phyloP scores from a whole-genome alignment of 2,113 vertebrate species.

The Albula glossodonta region DNA sequence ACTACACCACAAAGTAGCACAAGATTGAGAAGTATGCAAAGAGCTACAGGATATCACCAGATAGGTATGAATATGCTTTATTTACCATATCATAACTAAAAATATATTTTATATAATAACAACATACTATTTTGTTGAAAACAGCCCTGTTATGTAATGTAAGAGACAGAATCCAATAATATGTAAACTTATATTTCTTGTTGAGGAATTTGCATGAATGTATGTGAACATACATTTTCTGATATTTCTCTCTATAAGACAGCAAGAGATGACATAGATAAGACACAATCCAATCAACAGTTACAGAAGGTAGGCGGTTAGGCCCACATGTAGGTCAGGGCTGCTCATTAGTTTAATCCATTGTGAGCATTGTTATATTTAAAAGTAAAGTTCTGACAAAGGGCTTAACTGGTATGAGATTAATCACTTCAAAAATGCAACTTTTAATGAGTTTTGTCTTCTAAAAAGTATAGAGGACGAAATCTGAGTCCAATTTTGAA shows the following conservation, averaged over 20 bases:
- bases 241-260: background rate
- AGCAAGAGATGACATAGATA: slow-evolving; percentile 31
- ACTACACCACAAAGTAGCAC: background rate
- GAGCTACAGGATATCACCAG: background rate
- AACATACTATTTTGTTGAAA: background rate
- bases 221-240: background rate
- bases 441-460: slow-evolving; percentile 69
- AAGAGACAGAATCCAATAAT: background rate
- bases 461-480: slow-evolving; percentile 44
- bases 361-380: slow-evolving; percentile 62
- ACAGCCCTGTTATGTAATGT: background rate
- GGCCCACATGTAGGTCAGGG: slow-evolving; percentile 52
- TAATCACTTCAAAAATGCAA: slow-evolving; percentile 68
- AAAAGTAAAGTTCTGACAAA: slow-evolving; percentile 58
- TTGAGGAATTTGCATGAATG: background rate
- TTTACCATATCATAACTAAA: too few relatives aligned
- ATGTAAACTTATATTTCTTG: background rate
- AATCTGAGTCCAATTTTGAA: slow-evolving; percentile 35
- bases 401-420: slow-evolving; percentile 67
- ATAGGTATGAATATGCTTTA: background rate
- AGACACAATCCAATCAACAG: slow-evolving; percentile 50
- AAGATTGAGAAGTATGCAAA: background rate
- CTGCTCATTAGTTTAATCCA: slow-evolving; percentile 64
- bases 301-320: slow-evolving; percentile 55
- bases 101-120: too few relatives aligned